phyloP scores from a whole-genome alignment of 2,797 vertebrate genomes.

The Rhinogobio ventralis region DNA sequence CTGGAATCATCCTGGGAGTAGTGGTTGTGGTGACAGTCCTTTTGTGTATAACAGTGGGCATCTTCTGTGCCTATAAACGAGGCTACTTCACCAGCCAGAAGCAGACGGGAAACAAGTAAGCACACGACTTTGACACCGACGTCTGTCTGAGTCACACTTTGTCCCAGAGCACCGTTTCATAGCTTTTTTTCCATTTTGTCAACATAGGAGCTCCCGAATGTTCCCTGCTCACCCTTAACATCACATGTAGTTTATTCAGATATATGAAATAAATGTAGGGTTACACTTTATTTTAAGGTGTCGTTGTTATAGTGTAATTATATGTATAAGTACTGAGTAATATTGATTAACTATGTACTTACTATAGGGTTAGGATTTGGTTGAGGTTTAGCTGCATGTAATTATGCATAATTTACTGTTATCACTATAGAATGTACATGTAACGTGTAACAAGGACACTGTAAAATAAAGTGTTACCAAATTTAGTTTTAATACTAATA shows the following conservation, averaged over 20 bases:
- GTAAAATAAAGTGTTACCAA: too few relatives aligned
- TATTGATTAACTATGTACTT: too few relatives aligned
- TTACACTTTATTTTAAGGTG: too few relatives aligned
- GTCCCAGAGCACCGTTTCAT: conserved; percentile 19
- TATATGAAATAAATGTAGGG: background rate
- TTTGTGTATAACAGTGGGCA: conserved; percentile 87
- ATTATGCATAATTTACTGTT: too few relatives aligned
- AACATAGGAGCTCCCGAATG: background rate
- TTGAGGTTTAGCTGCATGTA: too few relatives aligned
- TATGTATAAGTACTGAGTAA: too few relatives aligned
- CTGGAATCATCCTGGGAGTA: conserved; percentile 89
- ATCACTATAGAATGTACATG: too few relatives aligned
- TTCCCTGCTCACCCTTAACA: conserved; percentile 9
- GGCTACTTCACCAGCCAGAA: conserved; percentile 90
- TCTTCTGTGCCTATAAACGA: conserved; percentile 94
- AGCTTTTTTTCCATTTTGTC: conserved; percentile 14
- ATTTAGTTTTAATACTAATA: background rate
- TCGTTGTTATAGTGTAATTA: too few relatives aligned
- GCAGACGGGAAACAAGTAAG: conserved; percentile 90
- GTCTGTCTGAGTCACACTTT: conserved; percentile 32
- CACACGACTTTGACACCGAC: conserved; percentile 28
- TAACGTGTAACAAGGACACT: too few relatives aligned
- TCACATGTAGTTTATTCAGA: background rate
- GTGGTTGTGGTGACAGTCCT: conserved; percentile 90
- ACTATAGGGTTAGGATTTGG: too few relatives aligned